Base-by-base conservation (phyloP, 2,113 vertebrate species). In the Pseudorhombus dupliciocellatus region DNA sequence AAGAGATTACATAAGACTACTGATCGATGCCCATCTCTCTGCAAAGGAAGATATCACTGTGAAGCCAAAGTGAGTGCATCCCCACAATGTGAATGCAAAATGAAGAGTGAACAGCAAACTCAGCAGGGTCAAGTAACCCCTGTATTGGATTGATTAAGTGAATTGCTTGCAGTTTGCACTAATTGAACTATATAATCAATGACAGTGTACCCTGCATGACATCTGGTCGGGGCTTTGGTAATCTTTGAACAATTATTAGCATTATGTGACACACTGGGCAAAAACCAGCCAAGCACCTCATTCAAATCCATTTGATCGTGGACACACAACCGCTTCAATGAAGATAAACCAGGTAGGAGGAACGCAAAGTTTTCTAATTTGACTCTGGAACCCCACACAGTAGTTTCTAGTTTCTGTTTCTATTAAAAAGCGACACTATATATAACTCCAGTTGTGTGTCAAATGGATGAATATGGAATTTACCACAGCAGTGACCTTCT, bases 401-500 rank as follows among this genome's bases (percentile, higher is more conserved):
- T n/a, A n/a, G n/a, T n/a, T n/a, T n/a, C n/a, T n/a, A n/a, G n/a
- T n/a, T n/a, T n/a, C n/a, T n/a, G n/a, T n/a, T n/a, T n/a, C n/a
- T n/a, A n/a, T n/a, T n/a, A 34, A 2, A 34, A 34, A 10, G 31
- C 11, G 31, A 34, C 31, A 34, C 8, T 2, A 11, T 11, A 34
- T n/a, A n/a, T n/a, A 57, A 54, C 50, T 60, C 40, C 55, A 63
- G 59, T 63, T 28, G 14, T 46, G 57, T 64, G 57, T 66, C 72
- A 44, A 59, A 51, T 66, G 22, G 54, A 42, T 25, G 54, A 40
- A 56, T 4, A 2, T 20, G 31, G 71, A 73, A 87, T 86, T 85
- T 85, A 89, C 76, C 53, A 68, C 70, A 37, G 54, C 12, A 46
- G 60, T 62, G 53, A 60, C 60, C 54, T 56, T 40, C 57, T 53